Evolutionary conservation across 2,888 invertebrate species (phyloP).

Genomic region (Myopa tessellatipennis): DNA sequence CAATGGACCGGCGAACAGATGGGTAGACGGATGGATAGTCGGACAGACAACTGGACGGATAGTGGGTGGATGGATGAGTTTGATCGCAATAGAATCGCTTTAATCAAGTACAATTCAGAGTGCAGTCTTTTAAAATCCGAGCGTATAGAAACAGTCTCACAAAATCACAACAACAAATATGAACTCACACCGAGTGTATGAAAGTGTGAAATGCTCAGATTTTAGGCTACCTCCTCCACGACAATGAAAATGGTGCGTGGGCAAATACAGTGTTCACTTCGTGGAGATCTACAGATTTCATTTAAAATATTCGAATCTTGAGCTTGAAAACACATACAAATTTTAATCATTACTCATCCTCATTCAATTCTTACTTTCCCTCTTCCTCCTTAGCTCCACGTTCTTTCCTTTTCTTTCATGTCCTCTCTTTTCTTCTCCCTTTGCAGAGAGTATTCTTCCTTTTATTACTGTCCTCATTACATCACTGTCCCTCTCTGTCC

Average conservation of each 20-base stretch:
- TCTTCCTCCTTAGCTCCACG: no score
- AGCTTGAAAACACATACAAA: no score
- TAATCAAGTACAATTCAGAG: slow-evolving; percentile 16
- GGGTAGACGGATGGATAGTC: neutral
- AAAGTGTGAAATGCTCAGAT: neutral
- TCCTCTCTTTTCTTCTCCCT: no score
- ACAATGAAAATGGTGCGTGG: neutral
- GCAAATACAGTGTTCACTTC: neutral
- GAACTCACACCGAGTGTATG: neutral
- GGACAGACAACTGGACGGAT: neutral
- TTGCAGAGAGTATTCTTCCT: no score
- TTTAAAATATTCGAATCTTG: no score
- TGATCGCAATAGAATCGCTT: slow-evolving; percentile 1
- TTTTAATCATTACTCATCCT: no score
- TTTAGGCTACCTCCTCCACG: neutral
- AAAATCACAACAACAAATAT: neutral
- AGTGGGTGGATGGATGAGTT: neutral
- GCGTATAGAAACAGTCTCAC: neutral
- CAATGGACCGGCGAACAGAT: neutral
- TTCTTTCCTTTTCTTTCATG: no score
- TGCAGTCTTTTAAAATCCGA: slow-evolving; percentile 7
- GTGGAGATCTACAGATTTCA: no score
- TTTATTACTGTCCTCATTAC: no score
- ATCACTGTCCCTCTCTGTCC: no score
- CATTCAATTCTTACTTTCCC: no score